Evolutionary conservation across 1,140 invertebrate genomes (phyloP).

Genomic region (Bombus consobrinus): DNA sequence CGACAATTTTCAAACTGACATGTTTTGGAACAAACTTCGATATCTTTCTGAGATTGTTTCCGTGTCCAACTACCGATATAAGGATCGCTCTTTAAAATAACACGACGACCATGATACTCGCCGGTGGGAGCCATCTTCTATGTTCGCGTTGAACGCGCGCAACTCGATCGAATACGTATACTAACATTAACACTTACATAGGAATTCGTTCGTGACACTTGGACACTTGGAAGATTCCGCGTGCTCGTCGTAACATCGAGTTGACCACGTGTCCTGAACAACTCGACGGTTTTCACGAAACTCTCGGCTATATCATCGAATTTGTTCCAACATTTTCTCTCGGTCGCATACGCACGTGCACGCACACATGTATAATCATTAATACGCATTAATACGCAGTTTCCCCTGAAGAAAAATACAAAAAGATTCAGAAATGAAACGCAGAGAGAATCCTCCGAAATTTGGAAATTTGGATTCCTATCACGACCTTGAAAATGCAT

Average conservation of each 20-base stretch:
- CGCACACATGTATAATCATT: too few relatives aligned
- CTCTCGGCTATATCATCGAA: neutral
- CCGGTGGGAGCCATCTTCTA: slow-evolving; percentile 66
- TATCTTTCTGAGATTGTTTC: slow-evolving; percentile 62
- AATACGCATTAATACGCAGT: too few relatives aligned
- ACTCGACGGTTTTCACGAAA: neutral
- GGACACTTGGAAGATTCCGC: neutral
- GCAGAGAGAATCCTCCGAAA: rapidly evolving
- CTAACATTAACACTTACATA: neutral
- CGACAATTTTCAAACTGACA: neutral
- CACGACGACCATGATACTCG: slow-evolving; percentile 52
- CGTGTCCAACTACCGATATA: slow-evolving; percentile 62
- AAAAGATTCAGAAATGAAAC: neutral
- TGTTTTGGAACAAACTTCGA: neutral
- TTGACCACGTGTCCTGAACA: neutral
- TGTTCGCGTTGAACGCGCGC: neutral
- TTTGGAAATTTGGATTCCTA: neutral
- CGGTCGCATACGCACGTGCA: neutral
- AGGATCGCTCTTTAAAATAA: slow-evolving; percentile 57
- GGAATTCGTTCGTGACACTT: neutral
- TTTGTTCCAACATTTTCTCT: neutral
- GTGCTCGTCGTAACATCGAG: neutral
- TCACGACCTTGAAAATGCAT: slow-evolving; percentile 1
- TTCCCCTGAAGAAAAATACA: neutral
- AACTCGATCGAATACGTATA: neutral